Conservation (phyloP, 1,140 invertebrate species). For the Pseudomyrmex sp. region DNA sequence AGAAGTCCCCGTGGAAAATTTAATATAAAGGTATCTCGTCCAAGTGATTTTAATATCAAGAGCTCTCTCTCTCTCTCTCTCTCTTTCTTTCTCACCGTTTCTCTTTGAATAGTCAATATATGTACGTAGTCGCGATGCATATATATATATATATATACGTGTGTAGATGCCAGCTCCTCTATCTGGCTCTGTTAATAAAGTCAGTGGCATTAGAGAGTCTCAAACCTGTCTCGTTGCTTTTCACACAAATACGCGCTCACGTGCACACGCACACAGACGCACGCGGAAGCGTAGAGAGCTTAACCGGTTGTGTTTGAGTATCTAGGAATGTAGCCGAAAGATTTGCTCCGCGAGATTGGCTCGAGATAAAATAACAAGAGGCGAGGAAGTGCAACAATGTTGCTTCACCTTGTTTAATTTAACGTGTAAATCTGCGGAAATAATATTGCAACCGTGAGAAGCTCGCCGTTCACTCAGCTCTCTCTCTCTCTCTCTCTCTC, state of each 20-base stretch:
- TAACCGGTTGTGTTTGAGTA: conserved; percentile 14
- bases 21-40: conserved; percentile 52
- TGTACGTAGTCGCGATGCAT: no score
- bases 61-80: not conserved
- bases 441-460: conserved; percentile 43
- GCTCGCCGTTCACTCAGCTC: not conserved
- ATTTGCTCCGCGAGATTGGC: conserved; percentile 54
- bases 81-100: not conserved
- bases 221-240: conserved; percentile 18
- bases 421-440: conserved; percentile 61
- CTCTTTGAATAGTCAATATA: not conserved
- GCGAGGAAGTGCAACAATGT: conserved; percentile 48
- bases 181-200: conserved; percentile 49
- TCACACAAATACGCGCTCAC: not conserved
- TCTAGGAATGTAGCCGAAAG: conserved; percentile 46
- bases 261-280: not conserved
- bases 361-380: conserved; percentile 54
- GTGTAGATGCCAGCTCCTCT: conserved; percentile 3
- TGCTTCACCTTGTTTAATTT: conserved; percentile 53
- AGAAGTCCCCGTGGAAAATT: conserved; percentile 24
- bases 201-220: conserved; percentile 49
- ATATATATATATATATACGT: conserved; percentile 5
- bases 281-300: not conserved
- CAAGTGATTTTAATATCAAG: conserved; percentile 62
- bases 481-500: no score